Conservation (phyloP, 2,888 invertebrate genomes). For the Euclidia mi region DNA sequence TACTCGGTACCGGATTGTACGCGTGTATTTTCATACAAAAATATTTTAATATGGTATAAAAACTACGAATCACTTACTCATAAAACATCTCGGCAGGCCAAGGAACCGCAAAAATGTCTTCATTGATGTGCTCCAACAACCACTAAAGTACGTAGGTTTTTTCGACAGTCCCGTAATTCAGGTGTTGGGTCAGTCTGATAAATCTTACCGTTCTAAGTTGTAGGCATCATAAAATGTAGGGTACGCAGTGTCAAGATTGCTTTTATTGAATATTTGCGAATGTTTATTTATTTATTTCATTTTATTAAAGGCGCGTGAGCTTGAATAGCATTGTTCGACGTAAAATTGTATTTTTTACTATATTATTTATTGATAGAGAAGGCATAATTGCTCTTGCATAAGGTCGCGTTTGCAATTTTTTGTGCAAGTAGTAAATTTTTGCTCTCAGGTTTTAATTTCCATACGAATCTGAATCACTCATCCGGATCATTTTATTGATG, state of each 20-base stretch:
- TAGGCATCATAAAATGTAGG: constrained; percentile 74
- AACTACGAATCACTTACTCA: constrained; percentile 16
- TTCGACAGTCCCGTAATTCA: constrained; percentile 66
- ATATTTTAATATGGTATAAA: constrained; percentile 7
- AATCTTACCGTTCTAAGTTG: constrained; percentile 80
- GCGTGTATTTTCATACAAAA: constrained; percentile 2
- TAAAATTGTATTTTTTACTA: constrained; percentile 5
- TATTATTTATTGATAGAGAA: constrained; percentile 4
- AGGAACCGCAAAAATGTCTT: constrained; percentile 40
- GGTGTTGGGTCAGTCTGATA: constrained; percentile 74
- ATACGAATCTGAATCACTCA: too few species aligned
- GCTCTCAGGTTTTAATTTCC: too few species aligned
- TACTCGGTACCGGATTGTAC: background rate
- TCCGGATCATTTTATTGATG: too few species aligned
- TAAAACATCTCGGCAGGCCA: constrained; percentile 40
- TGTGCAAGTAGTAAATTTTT: background rate
- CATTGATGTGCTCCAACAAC: constrained; percentile 42
- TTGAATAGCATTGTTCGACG: constrained; percentile 25
- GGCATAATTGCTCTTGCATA: background rate
- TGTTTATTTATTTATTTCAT: constrained; percentile 48
- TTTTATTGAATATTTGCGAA: constrained; percentile 76
- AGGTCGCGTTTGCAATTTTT: background rate
- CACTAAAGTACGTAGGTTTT: constrained; percentile 47
- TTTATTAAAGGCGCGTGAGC: constrained; percentile 32
- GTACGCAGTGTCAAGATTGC: constrained; percentile 76